Percentiles rank a stretch among this genome's conserved stretches.
Conservation (phyloP, 2,797 vertebrate genomes). For the Melanotaenia trifasciata region DNA sequence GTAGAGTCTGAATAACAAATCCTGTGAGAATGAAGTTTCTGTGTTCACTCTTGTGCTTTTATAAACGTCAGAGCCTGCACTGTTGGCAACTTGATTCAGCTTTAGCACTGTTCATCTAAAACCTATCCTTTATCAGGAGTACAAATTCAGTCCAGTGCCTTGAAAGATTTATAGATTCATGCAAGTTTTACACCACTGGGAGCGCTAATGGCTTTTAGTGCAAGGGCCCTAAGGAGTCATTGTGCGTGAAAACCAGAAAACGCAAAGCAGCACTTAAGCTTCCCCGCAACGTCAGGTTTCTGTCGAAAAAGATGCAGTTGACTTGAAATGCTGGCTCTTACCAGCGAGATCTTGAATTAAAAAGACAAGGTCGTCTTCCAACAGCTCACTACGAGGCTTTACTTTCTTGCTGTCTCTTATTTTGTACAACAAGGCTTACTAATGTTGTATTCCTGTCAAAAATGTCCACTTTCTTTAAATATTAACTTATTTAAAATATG, state of each 20-base stretch:
- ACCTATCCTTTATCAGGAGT: conserved; percentile 77
- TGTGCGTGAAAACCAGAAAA: conserved; percentile 86
- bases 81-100: conserved; percentile 70
- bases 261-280: conserved; percentile 81
- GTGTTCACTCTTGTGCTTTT: conserved; percentile 81
- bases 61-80: conserved; percentile 81
- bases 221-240: conserved; percentile 83
- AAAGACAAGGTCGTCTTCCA: conserved; percentile 42
- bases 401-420: conserved; percentile 33
- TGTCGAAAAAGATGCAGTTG: conserved; percentile 72
- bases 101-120: conserved; percentile 80
- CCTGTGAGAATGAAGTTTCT: conserved; percentile 80
- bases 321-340: conserved; percentile 55
- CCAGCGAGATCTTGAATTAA: conserved; percentile 40
- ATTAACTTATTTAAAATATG: conserved; percentile 30
- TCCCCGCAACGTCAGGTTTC: conserved; percentile 78
- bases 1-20: conserved; percentile 78
- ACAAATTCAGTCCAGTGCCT: conserved; percentile 81
- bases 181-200: conserved; percentile 91
- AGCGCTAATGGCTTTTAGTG: conserved; percentile 91
- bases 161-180: conserved; percentile 95
- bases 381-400: conserved; percentile 24
- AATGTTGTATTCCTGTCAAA: conserved; percentile 29
- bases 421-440: conserved; percentile 38
- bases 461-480: conserved; percentile 41